Conservation (phyloP, 2,888 invertebrate genomes). For the Brachyopa scutellaris region DNA sequence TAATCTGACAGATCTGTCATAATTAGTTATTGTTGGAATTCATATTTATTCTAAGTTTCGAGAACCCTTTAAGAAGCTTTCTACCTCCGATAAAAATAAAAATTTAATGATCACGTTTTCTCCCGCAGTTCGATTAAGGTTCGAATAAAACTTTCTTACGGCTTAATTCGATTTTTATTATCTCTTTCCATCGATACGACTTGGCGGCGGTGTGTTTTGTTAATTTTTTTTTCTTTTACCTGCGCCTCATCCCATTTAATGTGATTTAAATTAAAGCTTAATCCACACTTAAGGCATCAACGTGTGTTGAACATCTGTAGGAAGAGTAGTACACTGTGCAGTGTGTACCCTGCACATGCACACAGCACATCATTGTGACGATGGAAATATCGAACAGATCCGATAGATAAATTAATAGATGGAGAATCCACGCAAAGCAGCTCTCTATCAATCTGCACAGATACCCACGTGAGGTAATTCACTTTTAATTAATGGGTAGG, state of each 20-base stretch:
- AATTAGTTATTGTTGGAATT: too few species aligned
- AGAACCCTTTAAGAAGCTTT: too few species aligned
- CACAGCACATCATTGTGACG: slow-evolving; percentile 4
- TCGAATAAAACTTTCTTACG: slow-evolving; percentile 30
- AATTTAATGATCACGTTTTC: too few species aligned
- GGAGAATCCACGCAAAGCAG: slow-evolving; percentile 21
- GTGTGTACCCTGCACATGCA: too few species aligned
- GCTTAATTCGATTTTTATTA: slow-evolving; percentile 47
- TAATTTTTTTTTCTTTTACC: too few species aligned
- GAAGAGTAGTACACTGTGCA: slow-evolving; percentile 3
- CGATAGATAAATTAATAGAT: slow-evolving; percentile 47
- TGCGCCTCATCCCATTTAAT: slow-evolving; percentile 26
- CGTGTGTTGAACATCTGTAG: slow-evolving; percentile 46
- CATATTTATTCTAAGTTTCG: too few species aligned
- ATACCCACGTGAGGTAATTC: slow-evolving; percentile 67
- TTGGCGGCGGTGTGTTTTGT: slow-evolving; percentile 55
- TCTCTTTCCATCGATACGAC: slow-evolving; percentile 32
- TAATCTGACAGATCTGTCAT: too few species aligned
- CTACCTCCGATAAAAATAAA: too few species aligned
- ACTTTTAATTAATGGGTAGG: slow-evolving; percentile 71
- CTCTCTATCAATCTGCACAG: slow-evolving; percentile 36
- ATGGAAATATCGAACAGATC: slow-evolving; percentile 34
- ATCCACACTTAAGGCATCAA: slow-evolving; percentile 1
- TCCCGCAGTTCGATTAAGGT: too few species aligned
- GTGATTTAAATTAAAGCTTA: slow-evolving; percentile 11